A percentile compares a stretch with the other conserved stretches of the same genome.
Conservation (phyloP, 2,888 invertebrate genomes). For the Arctia plantaginis region DNA sequence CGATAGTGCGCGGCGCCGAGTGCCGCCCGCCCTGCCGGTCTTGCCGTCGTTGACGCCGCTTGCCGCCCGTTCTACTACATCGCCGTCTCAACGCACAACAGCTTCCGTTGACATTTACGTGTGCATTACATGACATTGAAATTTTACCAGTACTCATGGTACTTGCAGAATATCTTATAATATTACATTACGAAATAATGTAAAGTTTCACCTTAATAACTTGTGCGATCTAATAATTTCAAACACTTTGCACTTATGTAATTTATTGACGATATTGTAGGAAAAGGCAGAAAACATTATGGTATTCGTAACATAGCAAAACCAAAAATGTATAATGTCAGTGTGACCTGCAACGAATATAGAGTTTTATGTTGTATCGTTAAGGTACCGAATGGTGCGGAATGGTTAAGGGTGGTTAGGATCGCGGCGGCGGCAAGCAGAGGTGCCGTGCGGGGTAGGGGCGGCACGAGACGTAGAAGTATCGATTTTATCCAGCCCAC, state of each 20-base stretch:
- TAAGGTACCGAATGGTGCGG: slow-evolving; percentile 80
- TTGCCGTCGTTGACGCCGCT: slow-evolving; percentile 57
- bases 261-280: slow-evolving; percentile 52
- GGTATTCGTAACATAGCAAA: slow-evolving; percentile 51
- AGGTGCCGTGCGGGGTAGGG: slow-evolving; percentile 71
- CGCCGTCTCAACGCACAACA: slow-evolving; percentile 44
- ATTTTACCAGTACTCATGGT: slow-evolving; percentile 35
- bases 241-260: slow-evolving; percentile 27
- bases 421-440: slow-evolving; percentile 72
- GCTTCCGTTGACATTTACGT: slow-evolving; percentile 64
- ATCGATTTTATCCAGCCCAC: slow-evolving; percentile 85
- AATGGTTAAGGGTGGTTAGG: slow-evolving; percentile 83
- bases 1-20: slow-evolving; percentile 83
- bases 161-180: slow-evolving; percentile 9
- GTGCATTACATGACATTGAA: slow-evolving; percentile 65
- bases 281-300: slow-evolving; percentile 63
- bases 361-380: slow-evolving; percentile 73
- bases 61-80: slow-evolving; percentile 45
- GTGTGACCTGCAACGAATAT: slow-evolving; percentile 59
- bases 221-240: slow-evolving; percentile 19
- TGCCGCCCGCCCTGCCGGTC: slow-evolving; percentile 81
- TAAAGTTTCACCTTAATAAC: slow-evolving; percentile 18
- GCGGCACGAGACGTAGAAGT: slow-evolving; percentile 80
- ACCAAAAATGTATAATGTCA: slow-evolving; percentile 54
- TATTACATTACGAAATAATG: slow-evolving; percentile 20